Conservation (phyloP, 2,113 vertebrate genomes). For the Lasiurus cinereus region DNA sequence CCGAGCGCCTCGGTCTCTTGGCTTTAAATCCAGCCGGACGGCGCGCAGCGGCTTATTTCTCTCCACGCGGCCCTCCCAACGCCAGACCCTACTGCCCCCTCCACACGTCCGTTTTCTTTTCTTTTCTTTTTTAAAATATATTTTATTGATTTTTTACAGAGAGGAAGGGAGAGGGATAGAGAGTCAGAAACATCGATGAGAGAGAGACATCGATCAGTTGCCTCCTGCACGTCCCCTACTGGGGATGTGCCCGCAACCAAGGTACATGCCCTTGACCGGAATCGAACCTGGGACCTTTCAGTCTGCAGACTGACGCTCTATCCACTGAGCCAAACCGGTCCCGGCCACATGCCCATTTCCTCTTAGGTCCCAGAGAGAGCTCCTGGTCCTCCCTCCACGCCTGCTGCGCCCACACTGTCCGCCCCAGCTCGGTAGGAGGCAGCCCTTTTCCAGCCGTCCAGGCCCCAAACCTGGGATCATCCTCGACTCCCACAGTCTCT, state of each 20-base stretch:
- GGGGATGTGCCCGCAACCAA: too few relatives aligned
- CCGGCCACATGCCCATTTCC: too few relatives aligned
- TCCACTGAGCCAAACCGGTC: too few relatives aligned
- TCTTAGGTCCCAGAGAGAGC: fast-evolving
- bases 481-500: background rate
- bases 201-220: too few relatives aligned
- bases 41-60: background rate
- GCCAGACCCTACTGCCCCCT: fast-evolving
- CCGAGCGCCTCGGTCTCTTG: background rate
- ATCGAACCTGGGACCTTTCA: too few relatives aligned
- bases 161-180: too few relatives aligned
- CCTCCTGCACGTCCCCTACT: too few relatives aligned
- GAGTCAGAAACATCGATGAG: too few relatives aligned
- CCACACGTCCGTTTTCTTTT: fast-evolving
- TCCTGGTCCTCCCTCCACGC: background rate
- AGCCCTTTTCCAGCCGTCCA: background rate
- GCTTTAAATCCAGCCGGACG: background rate
- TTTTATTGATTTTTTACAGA: too few relatives aligned
- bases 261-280: too few relatives aligned
- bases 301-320: too few relatives aligned
- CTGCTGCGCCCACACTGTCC: fast-evolving
- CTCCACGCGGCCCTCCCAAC: background rate
- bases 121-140: too few relatives aligned
- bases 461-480: background rate
- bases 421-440: background rate